Percentiles rank a stretch among this genome's conserved stretches.
These are phyloP conservation scores for Ceriagrion tenellum DNA, from an alignment of 2,888 invertebrate species.

Conservation along the genomic window DNA sequence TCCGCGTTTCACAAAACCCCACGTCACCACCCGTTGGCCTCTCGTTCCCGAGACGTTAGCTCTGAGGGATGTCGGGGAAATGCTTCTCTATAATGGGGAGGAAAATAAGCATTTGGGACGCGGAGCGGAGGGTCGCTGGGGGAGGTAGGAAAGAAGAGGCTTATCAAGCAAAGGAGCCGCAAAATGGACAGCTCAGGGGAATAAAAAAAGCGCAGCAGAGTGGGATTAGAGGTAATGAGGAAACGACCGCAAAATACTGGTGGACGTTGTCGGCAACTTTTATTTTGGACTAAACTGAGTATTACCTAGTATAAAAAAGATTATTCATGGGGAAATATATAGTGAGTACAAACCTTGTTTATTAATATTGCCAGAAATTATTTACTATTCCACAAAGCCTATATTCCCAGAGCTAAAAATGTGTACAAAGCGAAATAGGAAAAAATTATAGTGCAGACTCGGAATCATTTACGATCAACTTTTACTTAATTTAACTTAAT, in stretches of 20 bases:
- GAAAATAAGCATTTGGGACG: background rate
- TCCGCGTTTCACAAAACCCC: background rate
- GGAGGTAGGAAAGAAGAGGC: background rate
- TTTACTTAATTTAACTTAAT: too few species aligned
- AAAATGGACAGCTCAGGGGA: background rate
- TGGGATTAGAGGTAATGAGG: background rate
- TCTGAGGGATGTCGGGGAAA: background rate
- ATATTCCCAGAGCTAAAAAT: too few species aligned
- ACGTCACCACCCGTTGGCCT: background rate
- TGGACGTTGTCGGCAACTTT: background rate
- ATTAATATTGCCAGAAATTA: too few species aligned
- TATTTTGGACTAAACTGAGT: background rate
- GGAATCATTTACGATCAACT: too few species aligned
- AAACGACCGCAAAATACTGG: background rate
- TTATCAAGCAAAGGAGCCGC: background rate
- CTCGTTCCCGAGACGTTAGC: background rate
- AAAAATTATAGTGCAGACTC: too few species aligned
- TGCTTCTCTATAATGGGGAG: background rate
- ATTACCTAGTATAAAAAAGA: too few species aligned
- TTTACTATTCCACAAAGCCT: too few species aligned
- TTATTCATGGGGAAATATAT: too few species aligned
- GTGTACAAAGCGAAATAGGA: too few species aligned
- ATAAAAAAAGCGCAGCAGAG: background rate
- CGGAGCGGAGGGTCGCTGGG: background rate
- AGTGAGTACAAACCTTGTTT: too few species aligned